Evolutionary conservation across 2,797 vertebrate species (phyloP), one percentile per base, ranked within the genome.

Genomic region (Rhinichthys osculus): DNA sequence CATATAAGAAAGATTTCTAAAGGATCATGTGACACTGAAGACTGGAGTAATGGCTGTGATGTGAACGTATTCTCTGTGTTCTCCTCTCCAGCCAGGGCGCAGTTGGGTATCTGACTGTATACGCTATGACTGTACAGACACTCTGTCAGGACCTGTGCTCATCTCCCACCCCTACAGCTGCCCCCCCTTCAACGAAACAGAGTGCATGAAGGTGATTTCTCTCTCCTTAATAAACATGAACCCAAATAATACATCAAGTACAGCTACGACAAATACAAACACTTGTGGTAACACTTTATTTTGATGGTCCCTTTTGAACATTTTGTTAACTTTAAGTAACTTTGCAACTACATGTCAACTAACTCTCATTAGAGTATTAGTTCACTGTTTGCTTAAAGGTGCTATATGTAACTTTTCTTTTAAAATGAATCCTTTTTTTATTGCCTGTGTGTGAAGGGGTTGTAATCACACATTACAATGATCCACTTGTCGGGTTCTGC

Each of bases 151-250:
- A 10, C 93, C 97, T 0, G 95, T 98, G n/a, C 94, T 98, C 50
- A 92, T 99, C 90, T 95, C 96, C 62, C 97, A 97, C 42, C 93
- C 96, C 87, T 95, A 96, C 93, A 97, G 96, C 94, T 99, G 98
- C 91, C 98, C 98, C 0, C 98, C 97, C 0, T 98, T 99, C 90
- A 99, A 99, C 3, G 97, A 99, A 91, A 97, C 97, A 0, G 97
- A 98, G 89, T 99, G 98, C 86, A 94, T 95, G 90, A 99, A 99
- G 98, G 98, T 99, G 88, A 94, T 96, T 92, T 74, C 44, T 13
- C 33, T 52, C 16, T 35, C 23, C 8, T 78, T 84, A 2, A 44
- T 33, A 23, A 69, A 16, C 8, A n/a, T 70, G 42, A 78, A 57
- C 35, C 35, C 23, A 50, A 73, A 47, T 50, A 66, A 54, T 57